Base-by-base conservation (phyloP, 2,888 invertebrate genomes). In the Leucophenga maculata region DNA sequence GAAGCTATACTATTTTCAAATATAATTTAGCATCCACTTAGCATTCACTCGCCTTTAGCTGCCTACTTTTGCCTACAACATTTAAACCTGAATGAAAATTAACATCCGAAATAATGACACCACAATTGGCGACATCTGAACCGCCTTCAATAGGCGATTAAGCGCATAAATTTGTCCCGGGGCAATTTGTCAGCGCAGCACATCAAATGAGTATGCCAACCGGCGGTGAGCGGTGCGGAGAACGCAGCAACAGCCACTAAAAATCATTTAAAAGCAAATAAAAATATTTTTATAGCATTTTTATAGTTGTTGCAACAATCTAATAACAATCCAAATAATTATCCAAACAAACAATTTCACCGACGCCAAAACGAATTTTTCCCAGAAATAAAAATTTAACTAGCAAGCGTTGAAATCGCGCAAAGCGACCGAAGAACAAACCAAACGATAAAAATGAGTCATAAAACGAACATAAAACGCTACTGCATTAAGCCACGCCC, bases 271-370 rank as follows among this genome's bases (percentile, higher is more conserved):
- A 82, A 79, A 80, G 72, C 72, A 79, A 80, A 84, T 82, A 85
- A 84, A 78, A 78, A 80, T 80, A 77, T 82, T 78, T 78, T 85
- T 80, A 84, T 82, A 77, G 75, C 79, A 79, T 81, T 84, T 80
- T 82, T 83, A 83, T 86, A 82, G 86, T 80, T 83, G 81, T 79
- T 84, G 79, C 83, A 86, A 85, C 85, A 84, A 84, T 83, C 85
- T 85, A 84, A 85, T 86, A 85, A 86, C 82, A 84, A 85, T 86
- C 83, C 76, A 78, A 81, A 84, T 85, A 86, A 86, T 85, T 80
- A 85, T 82, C 81, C 77, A 79, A 84, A 86, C 82, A 85, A 82
- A 78, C 78, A 82, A 78, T 79, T 78, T 75, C 72, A 73, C 73
- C 78, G 78, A 77, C 78, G 80, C 80, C 83, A 74, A 78, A 76